Evolutionary conservation across 92 coral and sea anemone species (phyloP).

Genomic region (Epizoanthus rinbou): DNA sequence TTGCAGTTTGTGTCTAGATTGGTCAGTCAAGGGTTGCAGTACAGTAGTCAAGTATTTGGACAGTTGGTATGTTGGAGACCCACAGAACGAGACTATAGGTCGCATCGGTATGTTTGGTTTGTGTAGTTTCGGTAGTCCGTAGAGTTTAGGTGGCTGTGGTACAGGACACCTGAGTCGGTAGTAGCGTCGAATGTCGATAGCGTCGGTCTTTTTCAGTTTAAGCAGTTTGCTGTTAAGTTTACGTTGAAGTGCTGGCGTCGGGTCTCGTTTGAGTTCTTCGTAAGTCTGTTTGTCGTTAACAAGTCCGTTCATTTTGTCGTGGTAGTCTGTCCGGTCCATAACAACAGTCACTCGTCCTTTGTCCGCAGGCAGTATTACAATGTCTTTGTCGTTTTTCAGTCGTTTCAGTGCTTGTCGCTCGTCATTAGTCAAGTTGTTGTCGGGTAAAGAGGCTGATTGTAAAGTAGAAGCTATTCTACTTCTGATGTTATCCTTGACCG

Average conservation of each 20-base stretch:
- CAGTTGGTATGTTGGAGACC: slow-evolving; percentile 55
- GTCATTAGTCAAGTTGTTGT: slow-evolving; percentile 24
- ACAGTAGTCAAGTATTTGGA: slow-evolving; percentile 39
- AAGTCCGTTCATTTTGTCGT: slow-evolving; percentile 16
- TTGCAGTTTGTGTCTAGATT: slow-evolving; percentile 46
- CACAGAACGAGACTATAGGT: slow-evolving; percentile 58
- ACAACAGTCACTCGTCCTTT: slow-evolving; percentile 44
- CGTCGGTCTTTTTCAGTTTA: slow-evolving; percentile 46
- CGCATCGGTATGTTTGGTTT: slow-evolving; percentile 57
- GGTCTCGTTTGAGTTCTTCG: slow-evolving; percentile 52
- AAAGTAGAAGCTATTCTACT: slow-evolving; percentile 45
- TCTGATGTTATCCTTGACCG: slow-evolving; percentile 40
- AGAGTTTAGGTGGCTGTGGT: slow-evolving; percentile 59
- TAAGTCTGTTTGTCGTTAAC: slow-evolving; percentile 30
- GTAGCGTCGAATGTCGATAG: slow-evolving; percentile 29
- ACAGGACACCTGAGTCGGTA: slow-evolving; percentile 32
- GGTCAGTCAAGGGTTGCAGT: slow-evolving; percentile 1
- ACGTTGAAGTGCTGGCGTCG: slow-evolving; percentile 45
- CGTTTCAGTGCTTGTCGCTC: slow-evolving; percentile 17
- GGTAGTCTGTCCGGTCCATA: slow-evolving; percentile 34
- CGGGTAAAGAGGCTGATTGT: slow-evolving; percentile 26
- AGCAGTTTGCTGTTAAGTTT: slow-evolving; percentile 50
- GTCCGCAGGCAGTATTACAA: not conserved
- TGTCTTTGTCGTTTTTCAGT: slow-evolving; percentile 25
- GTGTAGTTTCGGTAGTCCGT: slow-evolving; percentile 61